phyloP scores from a whole-genome alignment of 2,888 invertebrate species.

The Tetramorium bicarinatum region DNA sequence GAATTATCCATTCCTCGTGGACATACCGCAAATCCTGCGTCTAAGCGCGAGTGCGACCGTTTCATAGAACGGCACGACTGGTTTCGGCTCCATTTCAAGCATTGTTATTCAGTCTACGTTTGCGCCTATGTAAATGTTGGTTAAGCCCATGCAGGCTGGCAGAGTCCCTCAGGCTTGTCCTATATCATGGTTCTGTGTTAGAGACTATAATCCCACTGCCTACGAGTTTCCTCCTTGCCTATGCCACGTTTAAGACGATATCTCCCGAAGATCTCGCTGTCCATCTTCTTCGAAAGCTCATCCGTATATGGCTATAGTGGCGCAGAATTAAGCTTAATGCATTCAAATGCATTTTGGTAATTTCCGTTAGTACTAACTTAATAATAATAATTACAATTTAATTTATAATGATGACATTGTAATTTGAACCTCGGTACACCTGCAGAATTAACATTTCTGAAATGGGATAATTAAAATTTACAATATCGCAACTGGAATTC shows the following conservation, averaged over 20 bases:
- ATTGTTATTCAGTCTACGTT: constrained; percentile 81
- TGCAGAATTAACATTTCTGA: neutral
- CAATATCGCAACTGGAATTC: neutral
- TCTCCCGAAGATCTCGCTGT: constrained; percentile 31
- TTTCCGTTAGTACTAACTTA: neutral
- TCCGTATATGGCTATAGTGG: neutral
- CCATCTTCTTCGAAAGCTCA: constrained; percentile 28
- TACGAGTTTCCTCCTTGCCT: constrained; percentile 66
- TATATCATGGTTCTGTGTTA: constrained; percentile 64
- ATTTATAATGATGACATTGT: constrained; percentile 2
- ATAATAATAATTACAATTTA: constrained; percentile 2
- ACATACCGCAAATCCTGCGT: constrained; percentile 46
- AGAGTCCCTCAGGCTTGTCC: constrained; percentile 69
- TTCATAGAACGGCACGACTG: constrained; percentile 59
- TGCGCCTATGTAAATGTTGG: constrained; percentile 82
- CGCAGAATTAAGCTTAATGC: neutral
- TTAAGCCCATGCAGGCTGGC: constrained; percentile 74
- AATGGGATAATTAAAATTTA: constrained; percentile 2
- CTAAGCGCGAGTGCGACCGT: constrained; percentile 56
- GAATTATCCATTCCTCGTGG: constrained; percentile 42
- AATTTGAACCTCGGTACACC: neutral
- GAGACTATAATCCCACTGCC: constrained; percentile 72
- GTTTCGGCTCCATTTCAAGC: constrained; percentile 76
- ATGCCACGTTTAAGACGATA: constrained; percentile 69
- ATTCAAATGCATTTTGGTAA: neutral